Conservation (phyloP, 2,797 vertebrate genomes). For the Pangasius mekongensis region DNA sequence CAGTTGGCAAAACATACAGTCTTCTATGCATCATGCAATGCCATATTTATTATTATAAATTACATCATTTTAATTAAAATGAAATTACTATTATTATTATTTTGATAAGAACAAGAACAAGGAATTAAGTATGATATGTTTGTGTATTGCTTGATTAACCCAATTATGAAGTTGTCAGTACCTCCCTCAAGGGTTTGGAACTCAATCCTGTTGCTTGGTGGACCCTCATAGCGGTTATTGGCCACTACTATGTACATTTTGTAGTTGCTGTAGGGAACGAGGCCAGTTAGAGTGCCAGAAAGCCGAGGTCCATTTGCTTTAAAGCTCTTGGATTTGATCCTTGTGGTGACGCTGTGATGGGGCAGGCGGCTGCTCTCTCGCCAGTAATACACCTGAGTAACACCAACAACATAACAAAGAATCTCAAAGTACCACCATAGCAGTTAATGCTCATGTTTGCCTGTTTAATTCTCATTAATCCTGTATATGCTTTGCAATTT, state of each 20-base stretch:
- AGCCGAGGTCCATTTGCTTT: conserved; percentile 80
- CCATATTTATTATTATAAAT: not conserved
- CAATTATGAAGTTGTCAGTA: conserved; percentile 64
- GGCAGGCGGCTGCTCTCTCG: conserved; percentile 94
- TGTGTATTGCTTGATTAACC: not conserved
- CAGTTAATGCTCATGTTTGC: not conserved
- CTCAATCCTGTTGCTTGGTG: conserved; percentile 85
- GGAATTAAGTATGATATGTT: not conserved
- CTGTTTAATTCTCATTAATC: not conserved
- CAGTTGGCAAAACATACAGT: not conserved
- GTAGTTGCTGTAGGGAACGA: conserved; percentile 95
- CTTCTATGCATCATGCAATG: not conserved
- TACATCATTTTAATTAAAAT: not conserved
- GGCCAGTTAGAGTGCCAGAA: conserved; percentile 83
- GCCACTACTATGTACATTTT: conserved; percentile 94
- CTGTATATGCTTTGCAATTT: not conserved
- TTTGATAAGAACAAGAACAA: not conserved
- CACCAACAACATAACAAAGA: not conserved
- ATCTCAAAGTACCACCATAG: not conserved
- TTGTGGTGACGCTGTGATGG: conserved; percentile 87
- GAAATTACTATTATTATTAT: not conserved
- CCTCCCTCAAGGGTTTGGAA: conserved; percentile 97
- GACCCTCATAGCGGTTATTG: conserved; percentile 91
- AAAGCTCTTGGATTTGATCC: conserved; percentile 86
- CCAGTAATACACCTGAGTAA: conserved; percentile 93